phyloP scores from a whole-genome alignment of 2,797 vertebrate species.

The Thripadectes ignobilis region DNA sequence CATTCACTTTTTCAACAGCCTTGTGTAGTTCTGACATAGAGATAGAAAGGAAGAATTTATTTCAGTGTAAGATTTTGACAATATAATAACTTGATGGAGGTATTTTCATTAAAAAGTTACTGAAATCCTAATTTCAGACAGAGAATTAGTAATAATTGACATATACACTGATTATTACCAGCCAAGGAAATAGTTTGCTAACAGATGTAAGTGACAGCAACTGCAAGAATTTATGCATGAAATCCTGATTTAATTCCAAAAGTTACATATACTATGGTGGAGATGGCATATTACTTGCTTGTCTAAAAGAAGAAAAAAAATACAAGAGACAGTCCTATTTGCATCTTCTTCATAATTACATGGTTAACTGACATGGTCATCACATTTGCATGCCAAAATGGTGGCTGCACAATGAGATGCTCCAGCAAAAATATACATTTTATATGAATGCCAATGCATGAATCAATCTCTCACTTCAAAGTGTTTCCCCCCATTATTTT shows the following conservation, averaged over 20 bases:
- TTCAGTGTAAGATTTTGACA: not conserved
- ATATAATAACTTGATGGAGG: not conserved
- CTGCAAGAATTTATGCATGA: not conserved
- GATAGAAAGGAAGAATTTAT: not conserved
- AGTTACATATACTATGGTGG: rapidly evolving
- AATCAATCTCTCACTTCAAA: conserved; percentile 17
- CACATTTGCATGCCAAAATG: not conserved
- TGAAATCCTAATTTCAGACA: conserved; percentile 8
- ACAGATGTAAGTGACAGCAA: not conserved
- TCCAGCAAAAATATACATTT: conserved; percentile 10
- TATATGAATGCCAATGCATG: not conserved
- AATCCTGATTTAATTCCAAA: not conserved
- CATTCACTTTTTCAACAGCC: not conserved
- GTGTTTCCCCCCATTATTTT: not conserved
- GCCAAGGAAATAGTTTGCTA: not conserved
- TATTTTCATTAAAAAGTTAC: not conserved
- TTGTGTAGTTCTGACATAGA: not conserved
- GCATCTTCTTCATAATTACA: not conserved
- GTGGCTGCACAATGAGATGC: not conserved
- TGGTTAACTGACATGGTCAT: not conserved
- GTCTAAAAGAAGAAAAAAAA: not conserved
- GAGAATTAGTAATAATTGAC: not conserved
- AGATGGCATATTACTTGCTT: not conserved
- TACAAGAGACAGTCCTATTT: not conserved
- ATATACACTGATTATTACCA: not conserved